Evolutionary conservation across 2,797 vertebrate genomes (phyloP).

Genomic region (Sternarchorhynchus goeldii): DNA sequence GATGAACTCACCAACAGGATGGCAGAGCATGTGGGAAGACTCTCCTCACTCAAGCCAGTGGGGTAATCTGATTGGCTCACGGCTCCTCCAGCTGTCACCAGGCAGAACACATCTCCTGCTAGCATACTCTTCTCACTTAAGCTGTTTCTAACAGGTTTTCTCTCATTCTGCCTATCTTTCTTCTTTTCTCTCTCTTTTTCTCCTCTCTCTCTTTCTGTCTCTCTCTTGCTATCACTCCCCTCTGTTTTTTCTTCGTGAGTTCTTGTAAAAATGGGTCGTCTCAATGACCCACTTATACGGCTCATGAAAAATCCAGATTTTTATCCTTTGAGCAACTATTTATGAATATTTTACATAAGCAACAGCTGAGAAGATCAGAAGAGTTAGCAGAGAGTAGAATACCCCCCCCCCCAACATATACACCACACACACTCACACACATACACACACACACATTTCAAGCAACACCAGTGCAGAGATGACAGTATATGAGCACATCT

Average conservation of each 20-base stretch:
- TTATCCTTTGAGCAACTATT: constrained; percentile 63
- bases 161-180: constrained; percentile 12
- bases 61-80: constrained; percentile 72
- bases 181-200: neutral
- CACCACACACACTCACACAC: neutral
- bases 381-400: constrained; percentile 54
- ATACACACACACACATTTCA: no score
- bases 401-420: neutral
- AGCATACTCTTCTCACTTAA: constrained; percentile 71
- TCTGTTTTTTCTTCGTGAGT: constrained; percentile 58
- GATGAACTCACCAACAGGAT: constrained; percentile 60
- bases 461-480: no score
- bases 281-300: constrained; percentile 76
- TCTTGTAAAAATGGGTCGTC: constrained; percentile 72
- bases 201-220: constrained; percentile 57
- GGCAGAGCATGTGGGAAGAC: constrained; percentile 65
- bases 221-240: constrained; percentile 39
- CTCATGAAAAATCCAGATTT: constrained; percentile 72
- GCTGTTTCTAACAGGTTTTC: constrained; percentile 67
- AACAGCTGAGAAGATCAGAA: constrained; percentile 62
- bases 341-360: constrained; percentile 74
- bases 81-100: constrained; percentile 79
- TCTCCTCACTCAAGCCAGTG: constrained; percentile 70
- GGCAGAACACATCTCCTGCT: constrained; percentile 79
- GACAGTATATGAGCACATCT: no score